Evolutionary conservation across 2,888 invertebrate species (phyloP).

Genomic region (Rhagonycha lutea): DNA sequence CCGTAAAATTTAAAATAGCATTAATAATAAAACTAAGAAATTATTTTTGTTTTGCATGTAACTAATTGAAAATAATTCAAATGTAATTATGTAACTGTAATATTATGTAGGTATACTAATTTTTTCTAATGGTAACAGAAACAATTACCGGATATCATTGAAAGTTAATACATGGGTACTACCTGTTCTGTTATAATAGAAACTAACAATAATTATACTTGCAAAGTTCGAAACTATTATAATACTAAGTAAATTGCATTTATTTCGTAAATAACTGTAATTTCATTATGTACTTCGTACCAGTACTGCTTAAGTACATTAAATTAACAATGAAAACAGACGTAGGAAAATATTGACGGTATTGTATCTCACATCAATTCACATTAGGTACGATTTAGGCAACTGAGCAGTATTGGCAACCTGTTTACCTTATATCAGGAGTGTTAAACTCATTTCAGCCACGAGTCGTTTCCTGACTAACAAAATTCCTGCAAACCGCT

Average conservation of each 20-base stretch:
- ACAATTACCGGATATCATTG: background rate
- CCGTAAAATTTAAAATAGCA: too few relatives aligned
- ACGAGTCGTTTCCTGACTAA: too few relatives aligned
- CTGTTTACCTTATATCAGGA: too few relatives aligned
- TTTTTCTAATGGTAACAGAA: background rate
- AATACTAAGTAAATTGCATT: background rate
- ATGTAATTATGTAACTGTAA: background rate
- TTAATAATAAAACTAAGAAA: too few relatives aligned
- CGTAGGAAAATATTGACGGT: too few relatives aligned
- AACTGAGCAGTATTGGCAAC: too few relatives aligned
- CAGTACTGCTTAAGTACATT: background rate
- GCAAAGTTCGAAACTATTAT: background rate
- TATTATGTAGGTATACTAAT: background rate
- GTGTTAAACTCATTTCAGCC: too few relatives aligned
- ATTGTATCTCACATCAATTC: too few relatives aligned
- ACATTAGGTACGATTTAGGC: too few relatives aligned
- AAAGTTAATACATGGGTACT: background rate
- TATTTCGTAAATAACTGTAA: background rate
- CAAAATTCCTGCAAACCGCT: too few relatives aligned
- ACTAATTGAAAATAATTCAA: background rate
- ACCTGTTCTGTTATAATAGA: background rate
- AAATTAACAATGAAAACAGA: background rate
- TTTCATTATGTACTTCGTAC: background rate
- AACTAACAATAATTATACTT: background rate
- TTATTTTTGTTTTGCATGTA: background rate